phyloP scores from a whole-genome alignment of 2,113 vertebrate species.

The Mugil cephalus region DNA sequence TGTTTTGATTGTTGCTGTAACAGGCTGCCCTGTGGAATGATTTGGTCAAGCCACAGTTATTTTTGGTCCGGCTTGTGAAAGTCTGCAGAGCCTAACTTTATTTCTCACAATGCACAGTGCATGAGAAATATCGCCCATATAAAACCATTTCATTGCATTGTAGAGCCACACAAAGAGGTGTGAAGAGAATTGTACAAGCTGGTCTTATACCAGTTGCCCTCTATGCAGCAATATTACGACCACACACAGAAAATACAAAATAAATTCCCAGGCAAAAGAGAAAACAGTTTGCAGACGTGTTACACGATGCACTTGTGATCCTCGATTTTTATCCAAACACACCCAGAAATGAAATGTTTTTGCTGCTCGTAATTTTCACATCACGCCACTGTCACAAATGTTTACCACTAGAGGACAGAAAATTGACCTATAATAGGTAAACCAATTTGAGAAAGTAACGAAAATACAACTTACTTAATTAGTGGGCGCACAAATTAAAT shows the following conservation, averaged over 20 bases:
- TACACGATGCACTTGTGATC: not conserved
- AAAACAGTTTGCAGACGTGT: not conserved
- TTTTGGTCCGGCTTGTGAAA: slow-evolving; percentile 61
- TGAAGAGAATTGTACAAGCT: not conserved
- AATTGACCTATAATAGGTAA: not conserved
- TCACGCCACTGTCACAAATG: not conserved
- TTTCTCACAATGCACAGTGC: slow-evolving; percentile 16
- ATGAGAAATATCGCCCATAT: slow-evolving; percentile 27
- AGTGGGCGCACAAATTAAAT: too few species aligned
- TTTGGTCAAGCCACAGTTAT: slow-evolving; percentile 62
- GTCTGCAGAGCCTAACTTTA: slow-evolving; percentile 47
- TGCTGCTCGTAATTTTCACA: not conserved
- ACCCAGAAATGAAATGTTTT: not conserved
- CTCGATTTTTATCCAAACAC: too few species aligned
- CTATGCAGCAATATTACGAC: not conserved
- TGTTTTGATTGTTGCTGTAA: slow-evolving; percentile 59
- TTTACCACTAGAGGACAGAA: not conserved
- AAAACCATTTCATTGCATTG: slow-evolving; percentile 26
- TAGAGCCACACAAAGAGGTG: not conserved
- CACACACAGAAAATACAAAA: not conserved
- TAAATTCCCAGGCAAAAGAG: slow-evolving; percentile 2
- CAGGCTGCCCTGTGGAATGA: slow-evolving; percentile 43
- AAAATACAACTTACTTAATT: not conserved
- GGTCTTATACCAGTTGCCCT: not conserved
- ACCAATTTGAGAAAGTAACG: not conserved